These are phyloP conservation scores for Rousettus leschenaultii DNA, from an alignment of 2,113 vertebrate species.

Conservation along the genomic window DNA sequence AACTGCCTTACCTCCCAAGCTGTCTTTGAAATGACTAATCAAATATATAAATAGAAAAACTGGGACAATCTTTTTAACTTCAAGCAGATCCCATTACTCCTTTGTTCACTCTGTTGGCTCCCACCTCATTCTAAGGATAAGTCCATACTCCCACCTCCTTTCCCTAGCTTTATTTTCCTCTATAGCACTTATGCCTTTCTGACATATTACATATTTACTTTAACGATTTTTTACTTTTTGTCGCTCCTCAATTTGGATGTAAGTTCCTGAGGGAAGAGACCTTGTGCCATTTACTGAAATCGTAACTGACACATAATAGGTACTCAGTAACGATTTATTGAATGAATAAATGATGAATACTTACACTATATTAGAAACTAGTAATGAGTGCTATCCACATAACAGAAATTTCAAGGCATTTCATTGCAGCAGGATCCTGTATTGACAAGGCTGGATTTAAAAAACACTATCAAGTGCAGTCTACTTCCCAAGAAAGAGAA, in stretches of 20 bases:
- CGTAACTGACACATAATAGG: not conserved
- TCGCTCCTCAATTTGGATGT: not conserved
- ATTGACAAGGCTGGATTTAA: not conserved
- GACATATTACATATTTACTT: not conserved
- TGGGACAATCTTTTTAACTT: not conserved
- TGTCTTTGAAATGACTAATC: not conserved
- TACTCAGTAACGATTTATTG: not conserved
- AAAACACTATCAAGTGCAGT: not conserved
- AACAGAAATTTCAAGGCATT: not conserved
- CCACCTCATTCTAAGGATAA: not conserved
- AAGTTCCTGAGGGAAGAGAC: not conserved
- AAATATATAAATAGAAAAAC: not conserved
- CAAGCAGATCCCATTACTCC: not conserved
- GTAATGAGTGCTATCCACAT: not conserved
- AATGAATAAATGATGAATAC: not conserved
- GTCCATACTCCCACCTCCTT: not conserved
- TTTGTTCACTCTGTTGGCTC: not conserved
- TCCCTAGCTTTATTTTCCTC: not conserved
- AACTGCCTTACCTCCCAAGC: not conserved
- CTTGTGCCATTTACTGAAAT: not conserved
- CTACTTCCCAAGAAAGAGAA: not conserved
- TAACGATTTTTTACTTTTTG: not conserved
- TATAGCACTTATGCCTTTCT: not conserved
- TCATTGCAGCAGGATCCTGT: not conserved
- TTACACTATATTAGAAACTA: not conserved